Percentiles rank a stretch among this genome's conserved stretches.
Conservation (phyloP, 2,888 invertebrate species). For the Busseola fusca region DNA sequence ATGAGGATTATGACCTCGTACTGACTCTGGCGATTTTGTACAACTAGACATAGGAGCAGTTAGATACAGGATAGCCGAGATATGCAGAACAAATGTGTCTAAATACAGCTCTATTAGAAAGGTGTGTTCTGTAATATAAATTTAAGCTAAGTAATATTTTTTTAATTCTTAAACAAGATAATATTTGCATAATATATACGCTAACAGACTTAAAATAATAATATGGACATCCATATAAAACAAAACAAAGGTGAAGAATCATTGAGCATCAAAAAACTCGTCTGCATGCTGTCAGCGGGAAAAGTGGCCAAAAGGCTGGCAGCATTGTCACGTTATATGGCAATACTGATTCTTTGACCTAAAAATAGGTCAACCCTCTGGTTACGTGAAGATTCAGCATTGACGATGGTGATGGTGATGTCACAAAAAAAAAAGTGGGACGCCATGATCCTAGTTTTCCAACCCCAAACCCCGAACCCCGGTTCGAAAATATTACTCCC, state of each 20-base stretch:
- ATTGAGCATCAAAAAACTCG: not conserved
- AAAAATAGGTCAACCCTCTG: not conserved
- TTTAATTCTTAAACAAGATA: not conserved
- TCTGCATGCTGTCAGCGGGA: not conserved
- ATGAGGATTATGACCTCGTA: slow-evolving; percentile 57
- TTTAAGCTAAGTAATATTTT: not conserved
- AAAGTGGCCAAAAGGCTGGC: not conserved
- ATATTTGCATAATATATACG: not conserved
- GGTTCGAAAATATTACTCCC: not conserved
- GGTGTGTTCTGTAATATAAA: not conserved
- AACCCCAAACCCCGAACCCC: no score
- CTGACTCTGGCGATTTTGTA: slow-evolving; percentile 32
- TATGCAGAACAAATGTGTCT: not conserved
- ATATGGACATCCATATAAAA: not conserved
- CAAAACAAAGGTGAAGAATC: not conserved
- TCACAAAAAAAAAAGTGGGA: not conserved
- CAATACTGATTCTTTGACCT: not conserved
- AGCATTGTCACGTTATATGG: not conserved
- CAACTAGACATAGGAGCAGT: slow-evolving; percentile 5
- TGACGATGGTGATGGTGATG: not conserved
- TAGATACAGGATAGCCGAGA: slow-evolving; percentile 6
- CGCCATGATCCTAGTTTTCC: not conserved
- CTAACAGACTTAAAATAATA: no score
- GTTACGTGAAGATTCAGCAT: not conserved
- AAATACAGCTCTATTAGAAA: not conserved